Evolutionary conservation across 23 tunicate species (phyloP).

Genomic region (Halocynthia roretzi): DNA sequence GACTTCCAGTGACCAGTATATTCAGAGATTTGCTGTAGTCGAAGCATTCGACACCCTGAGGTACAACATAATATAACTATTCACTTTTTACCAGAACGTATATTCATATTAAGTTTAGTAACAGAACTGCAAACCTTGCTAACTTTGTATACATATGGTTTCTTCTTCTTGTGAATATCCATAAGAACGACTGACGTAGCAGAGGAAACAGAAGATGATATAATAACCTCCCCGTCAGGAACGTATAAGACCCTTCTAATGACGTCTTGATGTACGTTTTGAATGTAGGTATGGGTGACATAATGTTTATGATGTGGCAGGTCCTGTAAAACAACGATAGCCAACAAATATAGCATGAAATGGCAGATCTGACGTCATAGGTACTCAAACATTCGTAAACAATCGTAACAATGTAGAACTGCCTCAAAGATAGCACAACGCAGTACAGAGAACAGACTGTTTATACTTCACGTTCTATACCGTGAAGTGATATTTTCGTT

Average conservation of each 20-base stretch:
- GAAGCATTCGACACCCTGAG: slow-evolving; percentile 92
- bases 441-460: too few species aligned
- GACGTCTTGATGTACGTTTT: slow-evolving; percentile 79
- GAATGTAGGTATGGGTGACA: slow-evolving; percentile 60
- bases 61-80: not conserved
- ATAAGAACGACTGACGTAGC: slow-evolving; percentile 77
- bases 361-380: too few species aligned
- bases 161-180: slow-evolving; percentile 70
- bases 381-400: too few species aligned
- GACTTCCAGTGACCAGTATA: slow-evolving; percentile 84
- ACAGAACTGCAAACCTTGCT: slow-evolving; percentile 48
- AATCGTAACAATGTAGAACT: too few species aligned
- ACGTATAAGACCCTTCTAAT: slow-evolving; percentile 75
- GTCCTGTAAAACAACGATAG: slow-evolving; percentile 24
- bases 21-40: slow-evolving; percentile 84
- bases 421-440: too few species aligned
- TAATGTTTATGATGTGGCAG: slow-evolving; percentile 46
- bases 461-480: too few species aligned
- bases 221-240: slow-evolving; percentile 73
- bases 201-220: slow-evolving; percentile 86
- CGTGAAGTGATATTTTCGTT: too few species aligned
- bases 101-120: not conserved
- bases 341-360: too few species aligned
- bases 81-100: not conserved
- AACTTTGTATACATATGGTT: slow-evolving; percentile 81